Evolutionary conservation across 2,113 vertebrate species (phyloP), one percentile per base, ranked within the genome.

Genomic region (Seriola dumerili): DNA sequence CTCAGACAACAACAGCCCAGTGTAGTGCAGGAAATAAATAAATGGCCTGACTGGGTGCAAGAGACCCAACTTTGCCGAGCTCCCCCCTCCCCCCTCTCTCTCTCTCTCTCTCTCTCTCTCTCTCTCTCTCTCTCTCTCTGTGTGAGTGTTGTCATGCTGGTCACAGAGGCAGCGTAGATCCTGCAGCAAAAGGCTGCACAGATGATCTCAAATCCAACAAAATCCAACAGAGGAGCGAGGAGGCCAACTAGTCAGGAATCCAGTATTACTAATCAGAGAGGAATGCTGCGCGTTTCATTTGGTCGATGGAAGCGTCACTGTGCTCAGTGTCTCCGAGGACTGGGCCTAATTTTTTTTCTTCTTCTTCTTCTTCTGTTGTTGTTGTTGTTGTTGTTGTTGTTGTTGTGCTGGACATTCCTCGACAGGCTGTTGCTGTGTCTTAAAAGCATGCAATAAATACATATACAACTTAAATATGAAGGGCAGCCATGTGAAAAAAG

Each of bases 201-300:
- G 91, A 94, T 90, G 85, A 94, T 89, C 89, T 91, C 68, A 93
- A 92, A 93, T 92, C 91, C 92, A 84, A 29, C 76, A 5, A 85
- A 90, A 91, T 91, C 90, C 86, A 73, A 76, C 76, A 66, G 84
- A 65, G 57, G 77, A 89, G 81, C 1, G 71, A 63, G 76, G 68
- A 88, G 90, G 85, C 88, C 82, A 91, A 78, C 58, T 29, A 79
- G 50, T 48, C 69, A 81, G 80, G 76, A 81, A 84, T 94, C 89
- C 88, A 86, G 88, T 40, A 89, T 94, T 91, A 93, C 89, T 93
- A 90, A 94, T 88, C 88, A 81, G 78, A 81, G 62, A 92, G 85
- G 93, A 94, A 94, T 93, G 93, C 87, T 54, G 50, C 32, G 46
- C 38, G n/a, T 85, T 86, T 75, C 70, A 74, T 72, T 89, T 78